phyloP scores from a whole-genome alignment of 1,140 invertebrate species.

The Lucilia cuprina region DNA sequence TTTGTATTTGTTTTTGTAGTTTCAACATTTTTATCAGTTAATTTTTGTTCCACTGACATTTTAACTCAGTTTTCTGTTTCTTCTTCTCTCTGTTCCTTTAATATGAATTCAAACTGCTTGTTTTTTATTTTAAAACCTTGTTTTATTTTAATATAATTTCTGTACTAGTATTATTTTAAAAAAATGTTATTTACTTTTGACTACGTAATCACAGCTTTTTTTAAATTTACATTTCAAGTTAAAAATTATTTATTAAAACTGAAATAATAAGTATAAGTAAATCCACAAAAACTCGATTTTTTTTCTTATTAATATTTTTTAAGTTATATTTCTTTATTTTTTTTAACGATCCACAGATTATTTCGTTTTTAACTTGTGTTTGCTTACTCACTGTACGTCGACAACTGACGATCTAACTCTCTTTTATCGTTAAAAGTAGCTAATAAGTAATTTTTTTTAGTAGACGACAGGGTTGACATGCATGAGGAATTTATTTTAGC shows the following conservation, averaged over 20 bases:
- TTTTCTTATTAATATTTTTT: not conserved
- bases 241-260: not conserved
- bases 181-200: not conserved
- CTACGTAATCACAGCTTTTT: slow-evolving; percentile 24
- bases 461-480: not conserved
- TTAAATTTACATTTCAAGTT: not conserved
- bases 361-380: slow-evolving; percentile 2
- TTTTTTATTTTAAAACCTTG: not conserved
- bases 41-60: slow-evolving; percentile 15
- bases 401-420: not conserved
- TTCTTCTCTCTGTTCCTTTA: not conserved
- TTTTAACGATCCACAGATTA: not conserved
- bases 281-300: slow-evolving; percentile 12
- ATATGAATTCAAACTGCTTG: not conserved
- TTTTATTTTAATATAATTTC: not conserved
- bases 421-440: slow-evolving; percentile 6
- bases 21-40: slow-evolving; percentile 7
- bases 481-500: not conserved
- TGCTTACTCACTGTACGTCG: slow-evolving; percentile 16
- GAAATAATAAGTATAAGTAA: not conserved
- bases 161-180: not conserved
- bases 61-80: not conserved
- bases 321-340: not conserved
- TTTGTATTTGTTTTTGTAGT: not conserved
- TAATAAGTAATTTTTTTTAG: not conserved